These are phyloP conservation scores for Anarrhichthys ocellatus DNA, from an alignment of 2,113 vertebrate species.

Conservation along the genomic window DNA sequence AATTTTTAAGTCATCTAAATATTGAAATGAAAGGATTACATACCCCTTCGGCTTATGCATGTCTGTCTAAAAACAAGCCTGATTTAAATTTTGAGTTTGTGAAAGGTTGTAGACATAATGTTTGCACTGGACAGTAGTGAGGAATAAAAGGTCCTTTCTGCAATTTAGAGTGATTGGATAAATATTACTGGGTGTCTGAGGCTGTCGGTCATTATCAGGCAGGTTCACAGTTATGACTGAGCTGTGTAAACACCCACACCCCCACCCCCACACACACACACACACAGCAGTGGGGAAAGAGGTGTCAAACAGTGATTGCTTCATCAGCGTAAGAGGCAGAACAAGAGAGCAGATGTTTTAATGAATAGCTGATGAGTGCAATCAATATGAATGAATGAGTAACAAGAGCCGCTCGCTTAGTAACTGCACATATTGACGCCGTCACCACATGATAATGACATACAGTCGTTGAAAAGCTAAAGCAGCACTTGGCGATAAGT, in stretches of 20 bases:
- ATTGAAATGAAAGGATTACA: background rate
- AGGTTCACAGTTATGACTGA: slow-evolving; percentile 22
- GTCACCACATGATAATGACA: slow-evolving; percentile 7
- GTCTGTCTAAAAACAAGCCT: background rate
- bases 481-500: background rate
- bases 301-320: slow-evolving; percentile 56
- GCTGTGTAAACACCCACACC: slow-evolving; percentile 11
- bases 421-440: slow-evolving; percentile 28
- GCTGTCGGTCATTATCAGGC: slow-evolving; percentile 42
- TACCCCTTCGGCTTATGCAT: background rate
- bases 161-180: slow-evolving; percentile 9
- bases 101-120: background rate
- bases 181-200: slow-evolving; percentile 29
- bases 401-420: slow-evolving; percentile 37
- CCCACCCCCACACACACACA: background rate
- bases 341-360: slow-evolving; percentile 71
- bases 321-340: slow-evolving; percentile 47
- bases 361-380: slow-evolving; percentile 67
- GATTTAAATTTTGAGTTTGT: background rate
- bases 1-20: background rate
- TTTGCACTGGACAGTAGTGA: background rate
- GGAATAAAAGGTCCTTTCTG: slow-evolving; percentile 24
- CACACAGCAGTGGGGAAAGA: slow-evolving; percentile 31
- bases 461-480: background rate
- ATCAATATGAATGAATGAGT: slow-evolving; percentile 67